Percentiles rank a stretch among this genome's conserved stretches.
phyloP scores from a whole-genome alignment of 2,113 vertebrate genomes.

The Myocastor coypus region DNA sequence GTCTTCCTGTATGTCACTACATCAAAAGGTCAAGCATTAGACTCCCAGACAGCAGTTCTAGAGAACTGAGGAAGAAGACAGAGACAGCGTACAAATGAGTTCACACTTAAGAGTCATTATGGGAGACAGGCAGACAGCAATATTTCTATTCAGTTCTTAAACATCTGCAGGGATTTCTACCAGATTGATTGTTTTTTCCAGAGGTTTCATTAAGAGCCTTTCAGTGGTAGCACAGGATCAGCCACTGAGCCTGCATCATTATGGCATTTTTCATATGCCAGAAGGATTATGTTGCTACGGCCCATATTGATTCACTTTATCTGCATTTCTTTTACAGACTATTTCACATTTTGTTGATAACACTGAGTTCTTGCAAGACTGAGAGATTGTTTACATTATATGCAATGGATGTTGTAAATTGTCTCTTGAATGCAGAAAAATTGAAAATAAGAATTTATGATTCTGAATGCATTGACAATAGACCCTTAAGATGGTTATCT shows the following conservation, averaged over 20 bases:
- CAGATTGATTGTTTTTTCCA: slow-evolving; percentile 2
- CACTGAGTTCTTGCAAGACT: slow-evolving; percentile 53
- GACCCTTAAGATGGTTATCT: slow-evolving; percentile 69
- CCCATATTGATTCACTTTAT: slow-evolving; percentile 71
- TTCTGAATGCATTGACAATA: slow-evolving; percentile 61
- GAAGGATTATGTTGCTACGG: slow-evolving; percentile 54
- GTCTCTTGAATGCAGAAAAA: slow-evolving; percentile 53
- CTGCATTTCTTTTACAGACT: slow-evolving; percentile 59
- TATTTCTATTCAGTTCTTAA: slow-evolving; percentile 55
- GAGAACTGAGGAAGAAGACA: background rate
- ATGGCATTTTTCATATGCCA: slow-evolving; percentile 57
- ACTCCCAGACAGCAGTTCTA: background rate
- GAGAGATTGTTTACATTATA: slow-evolving; percentile 61
- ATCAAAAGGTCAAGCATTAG: background rate
- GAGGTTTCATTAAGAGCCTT: slow-evolving; percentile 12
- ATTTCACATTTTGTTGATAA: slow-evolving; percentile 71
- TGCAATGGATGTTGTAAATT: slow-evolving; percentile 56
- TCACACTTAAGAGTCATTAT: slow-evolving; percentile 46
- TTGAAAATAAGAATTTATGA: slow-evolving; percentile 61
- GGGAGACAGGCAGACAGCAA: background rate
- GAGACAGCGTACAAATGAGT: background rate
- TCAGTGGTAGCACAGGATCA: slow-evolving; percentile 27
- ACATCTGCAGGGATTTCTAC: slow-evolving; percentile 31
- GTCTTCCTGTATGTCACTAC: background rate
- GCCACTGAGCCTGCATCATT: background rate